These are phyloP conservation scores for Allophyes oxyacanthae DNA, from an alignment of 2,888 invertebrate species.

Conservation along the genomic window DNA sequence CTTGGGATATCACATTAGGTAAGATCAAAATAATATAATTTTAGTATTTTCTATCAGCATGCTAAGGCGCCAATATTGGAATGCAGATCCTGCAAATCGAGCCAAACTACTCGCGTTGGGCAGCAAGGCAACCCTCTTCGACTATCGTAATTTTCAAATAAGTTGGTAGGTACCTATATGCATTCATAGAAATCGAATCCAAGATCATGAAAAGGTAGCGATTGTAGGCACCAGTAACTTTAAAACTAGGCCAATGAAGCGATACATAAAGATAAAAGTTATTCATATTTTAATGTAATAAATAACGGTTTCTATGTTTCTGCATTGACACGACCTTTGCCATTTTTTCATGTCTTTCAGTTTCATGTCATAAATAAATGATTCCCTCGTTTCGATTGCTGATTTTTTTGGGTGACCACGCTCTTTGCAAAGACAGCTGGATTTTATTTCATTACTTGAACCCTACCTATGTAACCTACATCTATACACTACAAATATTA, in stretches of 20 bases:
- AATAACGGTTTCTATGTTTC: slow-evolving; percentile 41
- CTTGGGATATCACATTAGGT: slow-evolving; percentile 83
- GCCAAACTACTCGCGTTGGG: too few species aligned
- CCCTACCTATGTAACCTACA: too few species aligned
- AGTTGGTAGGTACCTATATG: too few species aligned
- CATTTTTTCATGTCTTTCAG: slow-evolving; percentile 72
- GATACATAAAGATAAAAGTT: slow-evolving; percentile 4
- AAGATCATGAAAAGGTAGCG: too few species aligned
- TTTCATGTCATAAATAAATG: slow-evolving; percentile 74
- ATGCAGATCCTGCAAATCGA: too few species aligned
- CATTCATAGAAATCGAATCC: too few species aligned
- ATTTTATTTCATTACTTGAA: too few species aligned
- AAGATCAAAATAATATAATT: slow-evolving; percentile 36
- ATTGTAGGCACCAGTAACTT: too few species aligned
- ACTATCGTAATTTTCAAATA: too few species aligned
- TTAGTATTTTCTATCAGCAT: neutral
- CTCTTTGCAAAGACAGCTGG: neutral
- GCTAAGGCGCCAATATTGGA: too few species aligned
- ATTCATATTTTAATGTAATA: slow-evolving; percentile 33
- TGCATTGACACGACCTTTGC: slow-evolving; percentile 63
- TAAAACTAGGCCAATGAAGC: slow-evolving; percentile 39
- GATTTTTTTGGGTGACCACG: slow-evolving; percentile 61
- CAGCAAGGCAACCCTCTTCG: too few species aligned
- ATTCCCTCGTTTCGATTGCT: slow-evolving; percentile 66
- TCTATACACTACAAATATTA: too few species aligned